These are phyloP conservation scores for Datnioides undecimradiatus DNA, from an alignment of 2,113 vertebrate species.

Conservation along the genomic window DNA sequence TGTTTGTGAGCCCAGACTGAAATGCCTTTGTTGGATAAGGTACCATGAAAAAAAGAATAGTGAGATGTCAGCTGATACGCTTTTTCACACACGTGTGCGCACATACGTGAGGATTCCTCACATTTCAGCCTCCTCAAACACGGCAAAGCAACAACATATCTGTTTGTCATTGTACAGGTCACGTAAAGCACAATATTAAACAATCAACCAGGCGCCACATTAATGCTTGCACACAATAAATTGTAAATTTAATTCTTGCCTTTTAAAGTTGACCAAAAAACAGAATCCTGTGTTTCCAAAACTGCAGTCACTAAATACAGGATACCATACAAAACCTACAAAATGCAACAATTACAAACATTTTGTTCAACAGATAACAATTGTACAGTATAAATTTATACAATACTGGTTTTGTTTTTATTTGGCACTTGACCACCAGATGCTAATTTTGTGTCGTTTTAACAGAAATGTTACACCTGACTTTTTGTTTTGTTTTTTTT, in stretches of 20 bases:
- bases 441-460: slow-evolving; percentile 78
- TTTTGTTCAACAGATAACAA: slow-evolving; percentile 84
- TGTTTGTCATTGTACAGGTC: too few species aligned
- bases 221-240: slow-evolving; percentile 62
- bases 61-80: too few species aligned
- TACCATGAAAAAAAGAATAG: too few species aligned
- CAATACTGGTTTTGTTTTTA: slow-evolving; percentile 85
- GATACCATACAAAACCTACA: slow-evolving; percentile 87
- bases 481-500: slow-evolving; percentile 37
- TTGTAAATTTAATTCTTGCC: slow-evolving; percentile 80
- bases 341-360: slow-evolving; percentile 87
- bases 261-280: slow-evolving; percentile 77
- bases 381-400: slow-evolving; percentile 86
- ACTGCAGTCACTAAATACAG: slow-evolving; percentile 84
- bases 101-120: too few species aligned
- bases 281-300: slow-evolving; percentile 77
- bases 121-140: too few species aligned
- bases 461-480: slow-evolving; percentile 78
- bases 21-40: too few species aligned
- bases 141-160: too few species aligned
- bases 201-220: slow-evolving; percentile 37
- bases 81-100: too few species aligned
- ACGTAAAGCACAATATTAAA: background rate
- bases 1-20: background rate
- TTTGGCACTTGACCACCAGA: slow-evolving; percentile 85